phyloP scores from a whole-genome alignment of 2,888 invertebrate species.

The Steinernema hermaphroditum region DNA sequence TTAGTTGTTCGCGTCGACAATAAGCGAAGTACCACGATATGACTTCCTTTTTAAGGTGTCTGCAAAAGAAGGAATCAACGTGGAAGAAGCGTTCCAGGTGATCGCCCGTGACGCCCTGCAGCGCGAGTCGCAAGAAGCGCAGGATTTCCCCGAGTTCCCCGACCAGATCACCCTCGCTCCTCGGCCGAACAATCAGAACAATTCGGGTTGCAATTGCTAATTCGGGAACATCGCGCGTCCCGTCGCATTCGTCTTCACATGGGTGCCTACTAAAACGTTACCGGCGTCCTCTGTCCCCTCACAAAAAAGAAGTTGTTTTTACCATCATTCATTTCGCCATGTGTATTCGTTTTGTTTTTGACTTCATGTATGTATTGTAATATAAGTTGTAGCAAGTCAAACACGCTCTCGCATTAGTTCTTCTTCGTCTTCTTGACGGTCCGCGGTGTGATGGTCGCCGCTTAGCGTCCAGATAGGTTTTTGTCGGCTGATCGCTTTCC shows the following conservation, averaged over 20 bases:
- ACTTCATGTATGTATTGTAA: constrained; percentile 21
- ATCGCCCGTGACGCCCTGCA: constrained; percentile 96
- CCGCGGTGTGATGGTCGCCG: too few relatives aligned
- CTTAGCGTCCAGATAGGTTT: too few relatives aligned
- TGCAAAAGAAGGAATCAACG: constrained; percentile 97
- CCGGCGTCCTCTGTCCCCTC: constrained; percentile 13
- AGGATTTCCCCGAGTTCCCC: constrained; percentile 83
- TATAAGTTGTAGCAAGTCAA: constrained; percentile 23
- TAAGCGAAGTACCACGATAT: background rate
- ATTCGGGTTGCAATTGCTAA: constrained; percentile 19
- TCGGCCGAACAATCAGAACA: constrained; percentile 7
- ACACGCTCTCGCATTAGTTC: background rate
- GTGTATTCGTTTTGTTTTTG: constrained; percentile 4
- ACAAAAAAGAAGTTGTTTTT: background rate
- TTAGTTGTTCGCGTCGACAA: background rate
- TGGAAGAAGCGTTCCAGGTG: constrained; percentile 96
- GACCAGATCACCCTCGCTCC: constrained; percentile 77
- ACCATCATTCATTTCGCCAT: constrained; percentile 3
- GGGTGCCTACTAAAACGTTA: constrained; percentile 7
- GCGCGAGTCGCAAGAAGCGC: constrained; percentile 74
- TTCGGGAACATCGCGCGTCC: background rate
- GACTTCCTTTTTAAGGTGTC: constrained; percentile 78
- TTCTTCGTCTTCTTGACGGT: background rate
- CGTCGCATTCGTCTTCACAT: constrained; percentile 6
- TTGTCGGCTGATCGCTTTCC: background rate